These are phyloP conservation scores for Pseudolycoriella hygida DNA, from an alignment of 2,888 invertebrate species.

Conservation along the genomic window DNA sequence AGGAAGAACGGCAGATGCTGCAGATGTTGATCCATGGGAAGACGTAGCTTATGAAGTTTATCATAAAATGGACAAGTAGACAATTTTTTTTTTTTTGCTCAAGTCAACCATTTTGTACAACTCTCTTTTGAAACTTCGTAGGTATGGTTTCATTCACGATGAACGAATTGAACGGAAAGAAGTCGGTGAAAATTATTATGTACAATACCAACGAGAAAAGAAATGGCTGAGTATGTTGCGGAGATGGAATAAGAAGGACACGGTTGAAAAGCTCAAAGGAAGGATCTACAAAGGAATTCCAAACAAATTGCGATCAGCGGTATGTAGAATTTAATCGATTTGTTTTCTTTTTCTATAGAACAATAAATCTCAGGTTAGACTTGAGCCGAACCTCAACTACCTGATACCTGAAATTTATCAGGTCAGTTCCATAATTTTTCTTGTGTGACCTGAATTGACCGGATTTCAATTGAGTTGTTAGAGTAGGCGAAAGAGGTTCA, in stretches of 20 bases:
- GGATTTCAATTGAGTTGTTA: too few relatives aligned
- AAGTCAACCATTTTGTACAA: background rate
- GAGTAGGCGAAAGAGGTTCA: too few relatives aligned
- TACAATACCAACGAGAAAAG: slow-evolving; percentile 51
- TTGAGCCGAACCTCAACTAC: too few relatives aligned
- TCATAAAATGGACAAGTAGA: slow-evolving; percentile 52
- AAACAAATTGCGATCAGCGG: slow-evolving; percentile 57
- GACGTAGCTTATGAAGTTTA: slow-evolving; percentile 83
- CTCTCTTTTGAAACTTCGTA: slow-evolving; percentile 13
- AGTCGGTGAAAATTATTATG: slow-evolving; percentile 49
- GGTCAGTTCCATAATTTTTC: too few relatives aligned
- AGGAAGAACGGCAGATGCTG: slow-evolving; percentile 65
- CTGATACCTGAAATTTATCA: too few relatives aligned
- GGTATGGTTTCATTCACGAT: slow-evolving; percentile 89
- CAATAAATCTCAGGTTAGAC: too few relatives aligned
- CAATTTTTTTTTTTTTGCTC: background rate
- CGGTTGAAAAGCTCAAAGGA: slow-evolving; percentile 55
- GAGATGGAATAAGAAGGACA: slow-evolving; percentile 52
- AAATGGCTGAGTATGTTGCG: slow-evolving; percentile 92
- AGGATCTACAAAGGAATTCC: slow-evolving; percentile 91
- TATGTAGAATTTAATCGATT: too few relatives aligned
- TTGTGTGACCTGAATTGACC: too few relatives aligned
- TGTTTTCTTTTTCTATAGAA: too few relatives aligned
- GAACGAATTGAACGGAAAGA: slow-evolving; percentile 32
- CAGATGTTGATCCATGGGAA: slow-evolving; percentile 92